phyloP scores from a whole-genome alignment of 2,888 invertebrate genomes.

The Hirtodrosophila duncani region DNA sequence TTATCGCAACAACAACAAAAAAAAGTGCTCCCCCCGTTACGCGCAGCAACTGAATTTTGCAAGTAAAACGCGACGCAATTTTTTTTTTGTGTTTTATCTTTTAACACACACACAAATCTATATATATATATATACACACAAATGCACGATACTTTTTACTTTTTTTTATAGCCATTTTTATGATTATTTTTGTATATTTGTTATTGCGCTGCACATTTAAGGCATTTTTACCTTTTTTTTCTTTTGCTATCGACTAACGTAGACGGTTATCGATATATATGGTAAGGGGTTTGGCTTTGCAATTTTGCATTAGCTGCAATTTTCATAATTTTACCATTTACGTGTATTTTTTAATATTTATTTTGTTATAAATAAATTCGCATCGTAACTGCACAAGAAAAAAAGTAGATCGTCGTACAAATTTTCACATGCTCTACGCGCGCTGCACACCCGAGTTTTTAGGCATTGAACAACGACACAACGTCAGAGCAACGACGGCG shows the following conservation, averaged over 20 bases:
- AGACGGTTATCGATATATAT: neutral
- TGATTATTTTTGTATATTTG: neutral
- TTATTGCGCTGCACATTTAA: conserved; percentile 4
- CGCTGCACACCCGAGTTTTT: conserved; percentile 69
- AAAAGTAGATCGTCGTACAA: conserved; percentile 51
- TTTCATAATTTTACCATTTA: conserved; percentile 44
- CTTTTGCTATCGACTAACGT: neutral
- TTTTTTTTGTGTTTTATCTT: conserved; percentile 9
- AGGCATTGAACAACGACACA: conserved; percentile 50
- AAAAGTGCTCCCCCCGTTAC: neutral
- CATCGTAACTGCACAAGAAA: conserved; percentile 61
- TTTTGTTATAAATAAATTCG: conserved; percentile 65
- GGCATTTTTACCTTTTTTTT: conserved; percentile 6
- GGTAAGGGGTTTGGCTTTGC: conserved; percentile 23
- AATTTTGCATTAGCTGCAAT: conserved; percentile 46
- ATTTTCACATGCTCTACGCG: conserved; percentile 68
- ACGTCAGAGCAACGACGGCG: conserved; percentile 31
- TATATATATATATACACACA: conserved; percentile 1
- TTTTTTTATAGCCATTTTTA: conserved; percentile 4
- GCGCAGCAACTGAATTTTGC: neutral
- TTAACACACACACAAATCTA: conserved; percentile 27
- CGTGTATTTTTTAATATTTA: neutral
- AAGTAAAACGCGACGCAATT: conserved; percentile 36
- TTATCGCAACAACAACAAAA: conserved; percentile 15
- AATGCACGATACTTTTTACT: conserved; percentile 10